Percentiles rank a stretch among this genome's conserved stretches.
These are phyloP conservation scores for Lutraria lutraria DNA, from an alignment of 2,888 invertebrate genomes.

Conservation along the genomic window DNA sequence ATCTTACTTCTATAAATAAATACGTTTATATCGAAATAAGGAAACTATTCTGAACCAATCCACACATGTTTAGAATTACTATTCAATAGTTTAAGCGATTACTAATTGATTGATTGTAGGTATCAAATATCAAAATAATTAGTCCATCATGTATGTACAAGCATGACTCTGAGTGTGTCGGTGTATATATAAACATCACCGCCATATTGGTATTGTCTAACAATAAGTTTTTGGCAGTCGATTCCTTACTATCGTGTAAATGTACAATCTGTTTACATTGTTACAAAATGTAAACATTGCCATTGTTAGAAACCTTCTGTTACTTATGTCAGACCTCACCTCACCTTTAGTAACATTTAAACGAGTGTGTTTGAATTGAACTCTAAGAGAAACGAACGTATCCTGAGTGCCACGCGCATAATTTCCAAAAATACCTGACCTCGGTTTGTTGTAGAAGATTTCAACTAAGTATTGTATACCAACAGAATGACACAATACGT, in stretches of 20 bases:
- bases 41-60: background rate
- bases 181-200: conserved; percentile 55
- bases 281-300: conserved; percentile 15
- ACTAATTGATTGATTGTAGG: background rate
- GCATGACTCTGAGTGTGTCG: background rate
- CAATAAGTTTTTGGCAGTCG: background rate
- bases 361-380: conserved; percentile 18
- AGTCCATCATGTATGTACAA: conserved; percentile 9
- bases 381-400: conserved; percentile 18
- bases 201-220: conserved; percentile 63
- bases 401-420: conserved; percentile 40
- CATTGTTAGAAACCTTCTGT: background rate
- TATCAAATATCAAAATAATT: conserved; percentile 14
- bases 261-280: background rate
- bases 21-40: background rate
- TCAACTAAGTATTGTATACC: background rate
- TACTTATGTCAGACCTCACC: background rate
- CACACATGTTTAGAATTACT: background rate
- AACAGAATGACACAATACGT: background rate
- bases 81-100: background rate
- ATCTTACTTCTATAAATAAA: too few relatives aligned
- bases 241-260: background rate
- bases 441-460: conserved; percentile 18
- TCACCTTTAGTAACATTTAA: background rate
- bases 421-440: conserved; percentile 58